Evolutionary conservation across 2,113 vertebrate genomes (phyloP).

Genomic region (Cichladusa arquata): DNA sequence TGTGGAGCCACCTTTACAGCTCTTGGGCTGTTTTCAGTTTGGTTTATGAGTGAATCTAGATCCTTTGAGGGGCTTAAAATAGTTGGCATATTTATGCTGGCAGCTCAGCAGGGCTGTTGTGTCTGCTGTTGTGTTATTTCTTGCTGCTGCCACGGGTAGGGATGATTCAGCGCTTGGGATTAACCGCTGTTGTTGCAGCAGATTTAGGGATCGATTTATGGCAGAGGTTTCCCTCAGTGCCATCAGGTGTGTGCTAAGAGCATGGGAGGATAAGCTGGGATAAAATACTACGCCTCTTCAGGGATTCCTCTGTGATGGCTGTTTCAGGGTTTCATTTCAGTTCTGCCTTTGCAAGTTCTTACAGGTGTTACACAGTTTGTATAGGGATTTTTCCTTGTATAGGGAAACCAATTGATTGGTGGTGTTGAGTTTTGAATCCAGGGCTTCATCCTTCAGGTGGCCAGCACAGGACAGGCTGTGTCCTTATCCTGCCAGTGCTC

Average conservation of each 20-base stretch:
- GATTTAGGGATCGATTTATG: slow-evolving; percentile 16
- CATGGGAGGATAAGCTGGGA: neutral
- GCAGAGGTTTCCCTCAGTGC: neutral
- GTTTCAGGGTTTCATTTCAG: neutral
- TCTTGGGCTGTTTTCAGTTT: slow-evolving; percentile 2
- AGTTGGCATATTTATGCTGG: slow-evolving; percentile 48
- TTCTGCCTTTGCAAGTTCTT: neutral
- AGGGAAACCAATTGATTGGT: neutral
- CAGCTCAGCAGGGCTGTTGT: neutral
- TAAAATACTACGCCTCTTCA: neutral
- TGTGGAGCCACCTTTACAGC: neutral
- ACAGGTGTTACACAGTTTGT: neutral
- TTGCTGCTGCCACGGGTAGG: neutral
- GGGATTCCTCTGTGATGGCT: neutral
- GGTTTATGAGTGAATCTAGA: neutral
- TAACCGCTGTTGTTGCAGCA: neutral
- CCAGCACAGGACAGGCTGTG: neutral
- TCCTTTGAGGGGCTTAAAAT: slow-evolving; percentile 50
- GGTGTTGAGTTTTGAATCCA: neutral
- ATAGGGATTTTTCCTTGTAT: neutral
- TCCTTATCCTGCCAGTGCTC: neutral
- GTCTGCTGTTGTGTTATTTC: slow-evolving; percentile 18
- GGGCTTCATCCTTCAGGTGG: neutral
- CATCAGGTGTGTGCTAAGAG: neutral
- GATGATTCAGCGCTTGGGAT: slow-evolving; percentile 19